Conservation (phyloP, 1,140 invertebrate species). For the Galleria mellonella region DNA sequence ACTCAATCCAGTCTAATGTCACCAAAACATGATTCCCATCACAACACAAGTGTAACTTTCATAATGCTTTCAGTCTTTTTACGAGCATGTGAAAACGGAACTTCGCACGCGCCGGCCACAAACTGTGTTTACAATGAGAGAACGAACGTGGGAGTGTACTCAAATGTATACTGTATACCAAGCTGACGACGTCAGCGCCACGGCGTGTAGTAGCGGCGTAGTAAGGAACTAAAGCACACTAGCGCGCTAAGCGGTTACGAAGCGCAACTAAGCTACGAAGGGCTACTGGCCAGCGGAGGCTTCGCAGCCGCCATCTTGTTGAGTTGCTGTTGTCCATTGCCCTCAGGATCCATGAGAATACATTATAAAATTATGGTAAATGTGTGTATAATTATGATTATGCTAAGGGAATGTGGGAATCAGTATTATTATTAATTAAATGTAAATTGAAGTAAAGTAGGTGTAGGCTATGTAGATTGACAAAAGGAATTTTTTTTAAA, state of each 20-base stretch:
- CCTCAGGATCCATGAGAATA: constrained; percentile 10
- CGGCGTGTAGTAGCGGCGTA: constrained; percentile 19
- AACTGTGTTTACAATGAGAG: constrained; percentile 60
- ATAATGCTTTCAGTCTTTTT: constrained; percentile 1
- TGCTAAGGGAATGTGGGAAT: not conserved
- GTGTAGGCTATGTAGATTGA: too few species aligned
- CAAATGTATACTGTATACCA: constrained; percentile 23
- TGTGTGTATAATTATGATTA: constrained; percentile 3
- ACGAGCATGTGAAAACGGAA: constrained; percentile 10
- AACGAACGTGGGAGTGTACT: constrained; percentile 61
- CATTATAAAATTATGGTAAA: not conserved
- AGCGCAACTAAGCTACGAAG: constrained; percentile 21
- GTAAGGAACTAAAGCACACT: constrained; percentile 24
- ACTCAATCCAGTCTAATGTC: constrained; percentile 27
- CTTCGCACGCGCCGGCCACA: constrained; percentile 24
- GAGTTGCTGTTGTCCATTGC: constrained; percentile 4
- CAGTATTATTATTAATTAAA: too few species aligned
- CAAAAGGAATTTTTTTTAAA: too few species aligned
- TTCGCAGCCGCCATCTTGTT: constrained; percentile 60
- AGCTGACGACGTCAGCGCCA: constrained; percentile 29
- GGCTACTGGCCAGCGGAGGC: constrained; percentile 14
- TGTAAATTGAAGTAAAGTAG: too few species aligned
- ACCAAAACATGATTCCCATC: constrained; percentile 43
- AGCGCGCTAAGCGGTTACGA: constrained; percentile 30
- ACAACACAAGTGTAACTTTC: constrained; percentile 20